Base-by-base conservation (phyloP, 2,888 invertebrate species). In the Dolomedes plantarius region DNA sequence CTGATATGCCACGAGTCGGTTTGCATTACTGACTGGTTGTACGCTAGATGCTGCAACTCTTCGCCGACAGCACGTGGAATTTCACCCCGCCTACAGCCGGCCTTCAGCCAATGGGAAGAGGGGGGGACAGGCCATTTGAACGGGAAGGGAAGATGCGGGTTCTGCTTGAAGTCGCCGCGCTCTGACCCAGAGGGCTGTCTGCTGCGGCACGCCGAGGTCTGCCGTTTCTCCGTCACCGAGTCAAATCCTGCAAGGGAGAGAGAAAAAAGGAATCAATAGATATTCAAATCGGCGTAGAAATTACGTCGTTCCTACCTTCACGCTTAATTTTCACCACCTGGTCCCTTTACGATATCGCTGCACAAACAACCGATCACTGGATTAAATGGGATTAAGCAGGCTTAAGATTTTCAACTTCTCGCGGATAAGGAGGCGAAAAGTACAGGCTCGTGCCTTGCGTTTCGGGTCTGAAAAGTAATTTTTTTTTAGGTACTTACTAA, bases 261-360 rank as follows among this genome's bases (percentile, higher is more conserved):
- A 76, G 41, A 64, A 39, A 74, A 74, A 27, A 69, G 50, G 11
- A 19, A 68, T 73, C 41, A 81, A 75, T 81, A 41, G 32, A 27
- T 23, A 32, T 50, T 27, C 16, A 50, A 46, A 73, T 65, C 28
- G 65, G 29, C n/a, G 19, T 13, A 32, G 29, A 19, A 46, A 72
- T 46, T 82, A 16, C 23, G 39, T 28, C 32, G 36, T 23, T 56
- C 65, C 76, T 27, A 64, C 31, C 75, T 71, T 76, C 82, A 83
- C 76, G 76, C 41, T 76, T 72, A 41, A 82, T 82, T 82, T 65
- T 71, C 11, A 36, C 71, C 82, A 82, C 76, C 82, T 82, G 82
- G 82, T 23, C 16, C 29, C 29, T 31, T 46, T 46, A 56, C 16
- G 6, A 23, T 16, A 56, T 23, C 11, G 5, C 1, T 56, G 56